A percentile compares a stretch with the other conserved stretches of the same genome.
Evolutionary conservation across 2,888 invertebrate species (phyloP).

Genomic region (Ophraella communa): DNA sequence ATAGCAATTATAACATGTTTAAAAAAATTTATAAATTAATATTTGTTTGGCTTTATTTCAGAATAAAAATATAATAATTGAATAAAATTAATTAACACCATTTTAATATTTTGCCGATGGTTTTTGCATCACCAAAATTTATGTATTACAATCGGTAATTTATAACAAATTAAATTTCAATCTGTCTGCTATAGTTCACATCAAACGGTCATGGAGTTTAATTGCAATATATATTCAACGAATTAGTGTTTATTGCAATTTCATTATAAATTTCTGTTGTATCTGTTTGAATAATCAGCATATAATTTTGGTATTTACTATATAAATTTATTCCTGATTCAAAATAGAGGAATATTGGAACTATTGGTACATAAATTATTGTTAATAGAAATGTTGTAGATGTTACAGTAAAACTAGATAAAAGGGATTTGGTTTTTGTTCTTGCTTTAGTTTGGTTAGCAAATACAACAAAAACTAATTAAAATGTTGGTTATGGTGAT

Average conservation of each 20-base stretch:
- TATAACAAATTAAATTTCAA: conserved; percentile 27
- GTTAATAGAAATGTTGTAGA: no score
- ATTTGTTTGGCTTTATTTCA: no score
- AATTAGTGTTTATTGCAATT: conserved; percentile 17
- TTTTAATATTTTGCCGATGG: not conserved
- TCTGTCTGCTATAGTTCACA: conserved; percentile 26
- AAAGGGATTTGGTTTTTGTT: no score
- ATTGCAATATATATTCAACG: conserved; percentile 22
- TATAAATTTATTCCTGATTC: not conserved
- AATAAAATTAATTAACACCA: not conserved
- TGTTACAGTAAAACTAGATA: no score
- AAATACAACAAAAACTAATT: no score
- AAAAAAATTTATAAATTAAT: no score
- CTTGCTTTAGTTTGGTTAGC: no score
- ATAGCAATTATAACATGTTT: no score
- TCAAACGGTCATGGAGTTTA: conserved; percentile 28
- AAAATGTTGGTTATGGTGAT: no score
- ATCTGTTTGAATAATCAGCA: conserved; percentile 16
- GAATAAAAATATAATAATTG: no score
- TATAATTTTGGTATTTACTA: conserved; percentile 14
- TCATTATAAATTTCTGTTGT: conserved; percentile 10
- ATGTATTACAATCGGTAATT: not conserved
- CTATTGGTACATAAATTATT: no score
- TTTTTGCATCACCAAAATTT: not conserved
- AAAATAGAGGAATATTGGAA: no score